Base-by-base conservation (phyloP, 1,140 invertebrate genomes). In the Drosophila baimaii region DNA sequence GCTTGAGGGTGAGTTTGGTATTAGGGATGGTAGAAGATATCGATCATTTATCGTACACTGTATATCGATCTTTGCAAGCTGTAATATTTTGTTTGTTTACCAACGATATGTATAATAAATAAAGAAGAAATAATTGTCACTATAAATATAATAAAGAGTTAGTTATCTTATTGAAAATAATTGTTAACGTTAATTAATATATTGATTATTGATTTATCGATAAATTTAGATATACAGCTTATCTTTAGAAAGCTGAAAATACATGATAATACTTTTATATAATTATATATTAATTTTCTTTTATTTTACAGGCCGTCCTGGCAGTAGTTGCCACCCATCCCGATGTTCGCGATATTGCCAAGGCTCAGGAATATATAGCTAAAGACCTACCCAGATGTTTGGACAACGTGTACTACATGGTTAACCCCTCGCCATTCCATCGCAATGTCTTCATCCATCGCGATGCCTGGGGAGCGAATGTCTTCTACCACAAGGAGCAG, bases 401-500 rank as follows among this genome's bases (percentile, higher is more conserved):
- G 27, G 86, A 91, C 0, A 71, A 74, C 0, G 66, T 91, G 0
- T 83, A 90, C 39, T 85, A 79, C 1, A 93, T 93, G 29, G 59
- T 79, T 5, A 92, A 92, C 46, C 71, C 89, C 0, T 92, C 74
- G 0, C 90, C 91, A 5, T 46, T 76, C 7, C 86, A 91, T 61
- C 73, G 84, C 2, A 95, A 94, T 66, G 94, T 95, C 0, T 90
- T 95, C 8, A 93, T 92, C 39, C 95, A 95, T 82, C 93, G 93
- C 0, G 94, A 95, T 91, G 88, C 94, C 5, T 95, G 95, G 94
- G 92, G 93, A 21, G 95, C 94, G 39, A 95, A 95, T 77, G 75
- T 95, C 0, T 91, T 95, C 71, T 95, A 94, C 78, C 93, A 93
- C 72, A 94, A 94, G 57, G 83, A 55, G 0, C 39, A 55, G 5